These are phyloP conservation scores for Zelostemma sp. DNA, from an alignment of 1,140 invertebrate genomes.

Conservation along the genomic window DNA sequence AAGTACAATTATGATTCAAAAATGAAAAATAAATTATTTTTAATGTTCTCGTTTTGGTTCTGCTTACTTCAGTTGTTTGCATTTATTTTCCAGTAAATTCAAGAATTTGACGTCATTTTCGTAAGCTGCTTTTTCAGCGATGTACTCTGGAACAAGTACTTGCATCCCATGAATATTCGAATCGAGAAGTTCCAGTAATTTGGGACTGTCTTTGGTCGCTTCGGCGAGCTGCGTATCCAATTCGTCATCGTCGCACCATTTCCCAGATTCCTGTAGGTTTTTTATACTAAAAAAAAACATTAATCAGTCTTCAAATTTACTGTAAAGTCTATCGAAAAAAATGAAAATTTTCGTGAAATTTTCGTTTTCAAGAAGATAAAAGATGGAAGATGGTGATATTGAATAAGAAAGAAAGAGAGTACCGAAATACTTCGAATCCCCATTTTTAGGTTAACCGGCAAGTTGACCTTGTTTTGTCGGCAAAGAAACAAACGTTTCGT, in stretches of 20 bases:
- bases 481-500: no score
- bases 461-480: no score
- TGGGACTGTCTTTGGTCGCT: conserved; percentile 52
- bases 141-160: conserved; percentile 33
- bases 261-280: conserved; percentile 46
- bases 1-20: no score
- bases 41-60: conserved; percentile 5
- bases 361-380: no score
- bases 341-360: no score
- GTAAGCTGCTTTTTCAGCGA: conserved; percentile 52
- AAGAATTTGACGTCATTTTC: conserved; percentile 55
- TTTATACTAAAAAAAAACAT: conserved; percentile 48
- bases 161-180: conserved; percentile 32
- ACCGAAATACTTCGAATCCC: no score
- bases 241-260: conserved; percentile 52
- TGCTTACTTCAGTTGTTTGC: conserved; percentile 57
- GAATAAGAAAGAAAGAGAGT: no score
- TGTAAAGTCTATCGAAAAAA: no score
- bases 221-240: conserved; percentile 54
- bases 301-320: no score
- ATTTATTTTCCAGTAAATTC: conserved; percentile 50
- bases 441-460: no score
- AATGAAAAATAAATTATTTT: conserved; percentile 10
- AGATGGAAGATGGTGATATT: no score
- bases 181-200: conserved; percentile 50